phyloP scores from a whole-genome alignment of 2,113 vertebrate species.

The Carassius gibelio region DNA sequence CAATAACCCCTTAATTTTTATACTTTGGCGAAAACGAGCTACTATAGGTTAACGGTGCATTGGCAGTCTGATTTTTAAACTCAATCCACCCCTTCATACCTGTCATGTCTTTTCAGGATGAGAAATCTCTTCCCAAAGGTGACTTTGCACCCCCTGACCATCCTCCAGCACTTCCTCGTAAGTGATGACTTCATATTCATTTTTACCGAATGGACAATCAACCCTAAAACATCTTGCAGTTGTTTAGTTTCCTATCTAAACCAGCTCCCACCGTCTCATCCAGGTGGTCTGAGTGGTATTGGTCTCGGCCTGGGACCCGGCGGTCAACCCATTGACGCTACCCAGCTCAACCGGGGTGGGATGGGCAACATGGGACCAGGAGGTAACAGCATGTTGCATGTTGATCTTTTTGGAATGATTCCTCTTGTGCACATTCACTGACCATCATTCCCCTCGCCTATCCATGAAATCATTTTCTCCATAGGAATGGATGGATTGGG shows the following conservation, averaged over 20 bases:
- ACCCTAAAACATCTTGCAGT: neutral
- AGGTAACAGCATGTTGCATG: slow-evolving; percentile 73
- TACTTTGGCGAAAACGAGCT: too few species aligned
- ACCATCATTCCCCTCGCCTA: slow-evolving; percentile 5
- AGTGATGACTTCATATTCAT: slow-evolving; percentile 62
- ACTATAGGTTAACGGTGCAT: neutral
- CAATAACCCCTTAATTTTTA: too few species aligned
- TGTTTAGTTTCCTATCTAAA: neutral
- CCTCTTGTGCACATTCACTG: neutral
- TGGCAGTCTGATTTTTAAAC: neutral
- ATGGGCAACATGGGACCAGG: slow-evolving; percentile 91
- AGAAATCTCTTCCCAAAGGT: slow-evolving; percentile 92
- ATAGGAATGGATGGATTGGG: slow-evolving; percentile 93
- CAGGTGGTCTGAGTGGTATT: slow-evolving; percentile 94
- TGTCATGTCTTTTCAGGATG: slow-evolving; percentile 78
- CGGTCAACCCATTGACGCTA: slow-evolving; percentile 94
- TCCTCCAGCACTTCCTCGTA: slow-evolving; percentile 89
- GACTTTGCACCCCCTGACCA: slow-evolving; percentile 91
- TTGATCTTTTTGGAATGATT: neutral
- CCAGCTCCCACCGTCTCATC: slow-evolving; percentile 15
- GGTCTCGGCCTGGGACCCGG: slow-evolving; percentile 95
- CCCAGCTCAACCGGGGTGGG: slow-evolving; percentile 88
- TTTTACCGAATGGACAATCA: too few species aligned
- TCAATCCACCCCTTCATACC: neutral
- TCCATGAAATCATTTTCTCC: slow-evolving; percentile 57